Evolutionary conservation across 2,888 invertebrate genomes (phyloP), one percentile per base, ranked within the genome.

Genomic region (Drosophila cognata): DNA sequence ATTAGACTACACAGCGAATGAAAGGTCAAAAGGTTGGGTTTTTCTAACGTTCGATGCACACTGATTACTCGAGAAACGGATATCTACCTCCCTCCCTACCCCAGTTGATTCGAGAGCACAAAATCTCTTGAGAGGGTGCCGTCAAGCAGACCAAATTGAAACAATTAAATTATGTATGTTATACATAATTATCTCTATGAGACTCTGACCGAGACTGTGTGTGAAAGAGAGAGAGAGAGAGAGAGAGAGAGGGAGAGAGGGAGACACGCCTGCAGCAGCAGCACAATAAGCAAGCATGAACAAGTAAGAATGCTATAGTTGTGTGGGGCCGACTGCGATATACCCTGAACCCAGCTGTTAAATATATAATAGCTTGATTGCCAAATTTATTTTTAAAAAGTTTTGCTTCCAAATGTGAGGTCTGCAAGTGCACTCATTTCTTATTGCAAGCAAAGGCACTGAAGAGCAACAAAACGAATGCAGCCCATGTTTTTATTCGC

Each of bases 141-240:
- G 65, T 65, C 64, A 52, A 65, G 61, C 50, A 65, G 60, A 60
- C 58, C 46, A 82, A 82, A 83, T 83, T 83, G 69, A 82, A 82
- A 75, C 81, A 85, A 82, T 82, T 82, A 85, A 85, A 83, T 85
- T 71, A 82, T 82, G 83, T 70, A 83, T 82, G 83, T 71, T 75
- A 72, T 58, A 78, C 75, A 85, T 82, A 82, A 85, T 82, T 82
- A 74, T 75, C 62, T 48, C 31, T 57, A 43, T 43, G 41, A 28
- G 46, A 55, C 36, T 55, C 25, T 55, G 56, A 56, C 48, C 52
- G 62, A 52, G 35, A 18, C 18, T 56, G 28, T 50, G 55, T 50
- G 50, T 11, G 52, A 38, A 52, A n/a, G 41, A 41, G 59, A 35
- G 57, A 43, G 35, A 16, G 55, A 29, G 29, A 53, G 25, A 33